Base-by-base conservation (phyloP, 1,140 invertebrate genomes). In the Magallana gigas region DNA sequence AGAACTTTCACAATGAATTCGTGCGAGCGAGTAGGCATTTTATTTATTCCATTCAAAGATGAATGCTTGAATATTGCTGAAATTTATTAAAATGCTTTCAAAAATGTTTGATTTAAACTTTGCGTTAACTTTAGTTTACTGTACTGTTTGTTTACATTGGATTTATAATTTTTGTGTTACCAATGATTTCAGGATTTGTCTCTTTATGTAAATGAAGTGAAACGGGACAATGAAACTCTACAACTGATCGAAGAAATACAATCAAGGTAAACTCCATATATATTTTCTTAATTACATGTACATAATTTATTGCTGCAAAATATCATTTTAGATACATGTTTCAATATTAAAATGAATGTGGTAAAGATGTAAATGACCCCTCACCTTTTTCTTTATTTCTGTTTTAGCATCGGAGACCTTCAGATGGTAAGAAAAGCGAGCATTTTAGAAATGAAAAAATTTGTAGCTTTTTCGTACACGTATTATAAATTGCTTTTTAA, bases 171-270 rank as follows among this genome's bases (percentile, higher is more conserved):
- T 48, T 48, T 48, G 36, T 48, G 5, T 48, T 2, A 48, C 36
- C 36, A 48, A 48, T 48, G 59, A 60, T 92, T 91, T 8, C 87
- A 95, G 94, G 98, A 99, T 95, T 97, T 99, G 57, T 98, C 98
- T 14, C 97, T 98, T 92, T 99, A 98, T 95, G 99, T 99, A 88
- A 99, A 99, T 94, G 99, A 99, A 96, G 98, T 99, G n/a, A 99
- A 99, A 92, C 95, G 98, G 81, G 98, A 99, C 95, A 98, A 97
- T 84, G 98, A 99, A 94, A 97, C 98, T 84, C 95, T 99, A 29
- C 96, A 97, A 88, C 97, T 99, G 83, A 98, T 99, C 90, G 96
- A 96, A 88, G 98, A 98, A 95, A 97, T 99, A 86, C 97, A 98
- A 89, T 91, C 93, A 85, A 94, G 95, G 96, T 96, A 92, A 92